Evolutionary conservation across 2,113 vertebrate genomes (phyloP).

Genomic region (Alethe castanea): DNA sequence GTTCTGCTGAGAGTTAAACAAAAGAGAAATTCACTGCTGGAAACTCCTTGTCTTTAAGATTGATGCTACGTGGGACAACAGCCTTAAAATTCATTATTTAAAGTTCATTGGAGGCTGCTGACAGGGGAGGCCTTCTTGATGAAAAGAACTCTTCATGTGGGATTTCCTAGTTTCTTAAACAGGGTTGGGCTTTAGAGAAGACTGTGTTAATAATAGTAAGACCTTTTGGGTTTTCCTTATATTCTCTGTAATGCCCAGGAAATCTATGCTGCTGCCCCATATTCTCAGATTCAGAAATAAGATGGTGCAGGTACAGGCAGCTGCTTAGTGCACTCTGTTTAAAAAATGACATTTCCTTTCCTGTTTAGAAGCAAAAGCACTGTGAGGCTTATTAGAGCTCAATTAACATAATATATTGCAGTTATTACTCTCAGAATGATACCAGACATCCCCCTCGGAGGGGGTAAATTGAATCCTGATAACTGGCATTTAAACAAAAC

Average conservation of each 20-base stretch:
- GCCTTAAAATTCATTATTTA: constrained; percentile 45
- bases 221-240: not conserved
- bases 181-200: not conserved
- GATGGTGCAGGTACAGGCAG: not conserved
- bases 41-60: constrained; percentile 2
- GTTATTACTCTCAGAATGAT: constrained; percentile 59
- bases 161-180: not conserved
- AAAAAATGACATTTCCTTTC: constrained; percentile 34
- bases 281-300: not conserved
- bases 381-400: constrained; percentile 51
- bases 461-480: constrained; percentile 59
- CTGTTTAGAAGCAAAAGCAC: constrained; percentile 48
- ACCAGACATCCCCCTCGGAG: constrained; percentile 31
- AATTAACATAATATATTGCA: constrained; percentile 63
- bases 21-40: constrained; percentile 20
- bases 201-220: not conserved
- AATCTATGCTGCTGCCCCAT: not conserved
- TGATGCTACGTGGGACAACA: not conserved
- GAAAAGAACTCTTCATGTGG: not conserved
- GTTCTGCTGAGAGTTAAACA: constrained; percentile 35
- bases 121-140: not conserved
- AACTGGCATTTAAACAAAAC: constrained; percentile 62
- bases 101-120: constrained; percentile 38
- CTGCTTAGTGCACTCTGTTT: not conserved
- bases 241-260: not conserved